Base-by-base conservation (phyloP, 2,797 vertebrate genomes). In the Kryptopterus vitreolus region DNA sequence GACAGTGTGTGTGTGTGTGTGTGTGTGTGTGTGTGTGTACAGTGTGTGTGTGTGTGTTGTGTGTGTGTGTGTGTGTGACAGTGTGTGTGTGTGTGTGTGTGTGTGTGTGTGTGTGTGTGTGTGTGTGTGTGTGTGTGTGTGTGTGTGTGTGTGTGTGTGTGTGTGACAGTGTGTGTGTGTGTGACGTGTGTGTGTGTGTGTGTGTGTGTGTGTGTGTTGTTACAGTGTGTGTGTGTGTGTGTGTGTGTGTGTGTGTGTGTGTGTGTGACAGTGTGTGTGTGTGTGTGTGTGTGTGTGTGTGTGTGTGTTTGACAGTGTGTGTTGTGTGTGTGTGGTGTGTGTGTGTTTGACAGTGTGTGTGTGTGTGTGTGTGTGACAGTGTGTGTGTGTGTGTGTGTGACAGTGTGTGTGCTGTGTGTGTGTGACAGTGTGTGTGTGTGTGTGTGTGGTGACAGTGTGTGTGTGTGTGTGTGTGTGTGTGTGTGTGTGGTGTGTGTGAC, bases 121-220 rank as follows among this genome's bases (percentile, higher is more conserved):
- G 31, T 31, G 50, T 58, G 20, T 35, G 31, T n/a, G 0, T 38
- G 33, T 38, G 35, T 16, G 26, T 20, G 38, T 43, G 38, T 43
- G 38, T 43, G 38, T 8, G 38, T 43, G 38, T 43, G 6, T 43
- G 10, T 7, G 10, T 43, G 38, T 43, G 38, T 7, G 8, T 43
- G 38, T 43, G 38, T 7, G 38, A 74, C 62, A 31, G 16, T 22
- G 2, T 4, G 78, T 76, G 63, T 43, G 62, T 58, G 62, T 76
- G 71, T 33, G 50, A n/a, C n/a, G n/a, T 71, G 63, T 62, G 69
- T 61, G 61, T n/a, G 38, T 68, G 63, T 66, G 62, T 38, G 62
- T 78, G 29, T 74, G 61, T 81, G 52, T 81, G 70, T 38, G 55
- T 75, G 62, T 63, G 71, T 65, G 48, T 69, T 29, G n/a, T 33